phyloP scores from a whole-genome alignment of 1,140 invertebrate species.

The Acromyrmex heyeri region DNA sequence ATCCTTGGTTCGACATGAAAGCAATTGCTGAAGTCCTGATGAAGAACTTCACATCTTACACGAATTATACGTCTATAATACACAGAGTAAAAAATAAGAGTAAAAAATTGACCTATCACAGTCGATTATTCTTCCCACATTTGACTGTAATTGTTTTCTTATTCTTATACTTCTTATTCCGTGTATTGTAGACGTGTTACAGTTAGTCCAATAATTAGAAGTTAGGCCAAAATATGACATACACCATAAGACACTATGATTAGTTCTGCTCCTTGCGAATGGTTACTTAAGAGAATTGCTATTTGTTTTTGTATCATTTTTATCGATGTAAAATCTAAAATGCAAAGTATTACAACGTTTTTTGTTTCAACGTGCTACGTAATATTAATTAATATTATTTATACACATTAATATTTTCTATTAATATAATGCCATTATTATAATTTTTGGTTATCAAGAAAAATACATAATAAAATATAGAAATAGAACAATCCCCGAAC shows the following conservation, averaged over 20 bases:
- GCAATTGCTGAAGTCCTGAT: background rate
- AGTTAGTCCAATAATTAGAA: background rate
- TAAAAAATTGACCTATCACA: too few relatives aligned
- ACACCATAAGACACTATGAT: background rate
- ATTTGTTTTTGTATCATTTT: background rate
- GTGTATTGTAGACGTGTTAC: background rate
- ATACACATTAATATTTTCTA: too few relatives aligned
- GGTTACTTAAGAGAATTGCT: background rate
- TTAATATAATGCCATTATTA: too few relatives aligned
- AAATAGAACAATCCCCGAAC: too few relatives aligned
- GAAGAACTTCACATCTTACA: conserved; percentile 28
- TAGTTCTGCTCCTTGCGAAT: background rate
- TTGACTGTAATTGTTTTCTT: too few relatives aligned
- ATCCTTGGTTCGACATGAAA: conserved; percentile 21
- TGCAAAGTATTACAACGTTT: background rate
- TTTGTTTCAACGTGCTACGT: background rate
- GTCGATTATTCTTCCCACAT: too few relatives aligned
- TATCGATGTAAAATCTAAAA: background rate
- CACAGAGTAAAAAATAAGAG: too few relatives aligned
- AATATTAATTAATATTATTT: background rate
- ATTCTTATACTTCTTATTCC: too few relatives aligned
- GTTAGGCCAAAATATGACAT: conserved; percentile 19
- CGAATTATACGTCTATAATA: too few relatives aligned
- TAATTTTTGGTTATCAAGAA: too few relatives aligned
- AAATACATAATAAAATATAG: too few relatives aligned